These are phyloP conservation scores for Enteromius thamalakanensis DNA, from an alignment of 2,797 vertebrate genomes.

Conservation along the genomic window DNA sequence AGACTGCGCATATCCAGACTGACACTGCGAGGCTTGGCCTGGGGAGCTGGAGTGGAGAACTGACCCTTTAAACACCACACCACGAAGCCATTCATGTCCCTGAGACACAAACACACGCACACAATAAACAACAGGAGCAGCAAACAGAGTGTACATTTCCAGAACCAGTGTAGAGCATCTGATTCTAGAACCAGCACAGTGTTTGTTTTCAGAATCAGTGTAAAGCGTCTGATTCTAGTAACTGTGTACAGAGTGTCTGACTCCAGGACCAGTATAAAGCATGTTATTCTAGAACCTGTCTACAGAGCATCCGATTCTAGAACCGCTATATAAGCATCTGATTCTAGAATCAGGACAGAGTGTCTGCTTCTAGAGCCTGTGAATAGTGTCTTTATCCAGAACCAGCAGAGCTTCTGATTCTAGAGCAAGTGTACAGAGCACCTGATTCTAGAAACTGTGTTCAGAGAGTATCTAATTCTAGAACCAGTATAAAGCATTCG, in stretches of 20 bases:
- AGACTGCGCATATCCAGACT: conserved; percentile 76
- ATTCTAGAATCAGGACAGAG: too few species aligned
- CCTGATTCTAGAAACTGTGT: too few species aligned
- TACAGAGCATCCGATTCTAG: background rate
- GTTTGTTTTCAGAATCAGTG: too few species aligned
- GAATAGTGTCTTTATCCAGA: too few species aligned
- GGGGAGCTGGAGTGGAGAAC: conserved; percentile 70
- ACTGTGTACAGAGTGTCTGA: background rate
- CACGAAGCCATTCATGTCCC: conserved; percentile 86
- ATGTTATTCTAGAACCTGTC: background rate
- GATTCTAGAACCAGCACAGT: background rate
- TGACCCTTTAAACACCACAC: conserved; percentile 88
- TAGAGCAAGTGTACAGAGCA: too few species aligned
- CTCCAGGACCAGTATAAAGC: background rate
- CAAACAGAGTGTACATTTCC: background rate
- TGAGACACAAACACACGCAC: conserved; percentile 62
- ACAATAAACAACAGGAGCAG: background rate
- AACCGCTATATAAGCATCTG: background rate
- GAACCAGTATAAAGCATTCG: background rate
- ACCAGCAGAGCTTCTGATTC: too few species aligned
- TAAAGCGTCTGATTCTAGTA: background rate
- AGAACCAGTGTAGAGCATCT: background rate
- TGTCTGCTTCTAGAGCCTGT: too few species aligned
- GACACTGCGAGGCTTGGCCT: conserved; percentile 79
- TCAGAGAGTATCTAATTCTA: too few species aligned